phyloP scores from a whole-genome alignment of 1,140 invertebrate species.

The Danaus plexippus region DNA sequence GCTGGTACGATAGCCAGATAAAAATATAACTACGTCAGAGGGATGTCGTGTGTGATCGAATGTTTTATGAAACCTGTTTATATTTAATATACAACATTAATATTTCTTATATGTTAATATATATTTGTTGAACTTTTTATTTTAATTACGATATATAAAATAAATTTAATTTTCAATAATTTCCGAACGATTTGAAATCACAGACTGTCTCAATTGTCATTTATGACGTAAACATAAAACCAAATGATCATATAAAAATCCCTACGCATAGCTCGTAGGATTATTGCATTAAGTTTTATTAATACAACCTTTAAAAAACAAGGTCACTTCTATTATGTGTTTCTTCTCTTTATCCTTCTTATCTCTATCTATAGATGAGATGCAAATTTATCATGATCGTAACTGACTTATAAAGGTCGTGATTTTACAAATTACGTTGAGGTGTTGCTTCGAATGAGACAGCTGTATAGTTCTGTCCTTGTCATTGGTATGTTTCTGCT shows the following conservation, averaged over 20 bases:
- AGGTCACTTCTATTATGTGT: too few relatives aligned
- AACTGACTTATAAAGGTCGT: conserved; percentile 17
- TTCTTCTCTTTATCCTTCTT: too few relatives aligned
- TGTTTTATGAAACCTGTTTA: neutral
- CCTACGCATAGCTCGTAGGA: too few relatives aligned
- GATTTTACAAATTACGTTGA: conserved; percentile 7
- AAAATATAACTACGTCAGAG: conserved; percentile 30
- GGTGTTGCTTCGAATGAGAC: conserved; percentile 1
- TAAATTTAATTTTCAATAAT: neutral
- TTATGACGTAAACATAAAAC: too few relatives aligned
- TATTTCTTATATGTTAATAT: neutral
- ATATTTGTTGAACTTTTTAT: too few relatives aligned
- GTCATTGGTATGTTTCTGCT: conserved; percentile 3
- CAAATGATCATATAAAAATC: too few relatives aligned
- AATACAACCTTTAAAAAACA: too few relatives aligned
- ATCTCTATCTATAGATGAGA: too few relatives aligned
- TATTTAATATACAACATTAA: neutral
- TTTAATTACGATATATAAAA: conserved; percentile 7
- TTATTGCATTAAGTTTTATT: too few relatives aligned
- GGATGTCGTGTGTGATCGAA: conserved; percentile 12
- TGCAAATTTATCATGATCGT: conserved; percentile 25
- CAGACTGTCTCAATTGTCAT: too few relatives aligned
- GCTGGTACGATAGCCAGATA: conserved; percentile 61
- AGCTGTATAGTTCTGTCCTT: conserved; percentile 1
- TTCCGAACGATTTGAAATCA: too few relatives aligned